Percentiles rank a stretch among this genome's conserved stretches.
Conservation (phyloP, 2,113 vertebrate species). For the Pao palembangensis region DNA sequence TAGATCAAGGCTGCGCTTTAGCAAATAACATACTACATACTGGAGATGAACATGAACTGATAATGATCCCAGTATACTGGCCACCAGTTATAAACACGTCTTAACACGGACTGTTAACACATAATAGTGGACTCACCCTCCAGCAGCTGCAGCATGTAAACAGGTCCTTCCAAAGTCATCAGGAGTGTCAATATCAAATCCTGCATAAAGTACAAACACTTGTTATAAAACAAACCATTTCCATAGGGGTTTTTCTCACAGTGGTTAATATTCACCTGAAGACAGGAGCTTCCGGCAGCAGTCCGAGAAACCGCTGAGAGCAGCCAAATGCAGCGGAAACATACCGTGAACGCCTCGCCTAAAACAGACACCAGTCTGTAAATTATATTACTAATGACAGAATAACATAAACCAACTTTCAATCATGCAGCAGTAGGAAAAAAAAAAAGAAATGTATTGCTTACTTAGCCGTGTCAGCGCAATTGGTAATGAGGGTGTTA, state of each 20-base stretch:
- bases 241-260: too few relatives aligned
- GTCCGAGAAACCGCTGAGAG: conserved; percentile 97
- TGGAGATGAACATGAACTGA: background rate
- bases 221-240: too few relatives aligned
- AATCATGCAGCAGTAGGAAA: conserved; percentile 10
- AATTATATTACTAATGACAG: background rate
- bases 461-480: conserved; percentile 96
- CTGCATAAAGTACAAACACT: conserved; percentile 62
- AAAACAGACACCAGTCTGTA: conserved; percentile 21
- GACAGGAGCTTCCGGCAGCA: conserved; percentile 97
- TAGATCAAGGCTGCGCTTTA: background rate
- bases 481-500: conserved; percentile 94
- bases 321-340: conserved; percentile 97
- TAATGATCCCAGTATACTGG: background rate
- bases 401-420: background rate
- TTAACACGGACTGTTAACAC: too few relatives aligned
- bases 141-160: conserved; percentile 97
- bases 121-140: conserved; percentile 81
- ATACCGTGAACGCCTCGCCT: conserved; percentile 96
- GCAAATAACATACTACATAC: too few relatives aligned
- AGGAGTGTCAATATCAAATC: conserved; percentile 95
- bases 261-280: conserved; percentile 77
- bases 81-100: background rate
- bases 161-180: conserved; percentile 98
- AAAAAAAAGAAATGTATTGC: conserved; percentile 40